These are phyloP conservation scores for Brachionus manjavacas DNA, from an alignment of 1,140 invertebrate species.

Conservation along the genomic window DNA sequence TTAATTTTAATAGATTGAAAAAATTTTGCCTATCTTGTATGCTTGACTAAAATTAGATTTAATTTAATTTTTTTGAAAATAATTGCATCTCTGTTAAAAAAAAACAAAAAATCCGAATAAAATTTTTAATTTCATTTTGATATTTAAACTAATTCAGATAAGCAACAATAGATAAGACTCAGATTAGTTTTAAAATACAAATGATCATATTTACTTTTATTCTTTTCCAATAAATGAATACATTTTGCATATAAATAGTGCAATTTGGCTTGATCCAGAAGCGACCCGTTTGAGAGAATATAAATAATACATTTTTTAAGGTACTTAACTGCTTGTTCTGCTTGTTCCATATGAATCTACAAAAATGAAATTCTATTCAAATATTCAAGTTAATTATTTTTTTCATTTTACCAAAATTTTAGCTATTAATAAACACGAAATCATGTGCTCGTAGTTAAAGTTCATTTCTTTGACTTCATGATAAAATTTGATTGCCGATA, in stretches of 20 bases:
- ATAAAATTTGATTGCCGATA: constrained; percentile 34
- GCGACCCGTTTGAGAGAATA: constrained; percentile 30
- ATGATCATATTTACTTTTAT: neutral
- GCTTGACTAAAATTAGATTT: too few species aligned
- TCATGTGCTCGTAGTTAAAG: constrained; percentile 25
- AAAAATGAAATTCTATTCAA: neutral
- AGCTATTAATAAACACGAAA: constrained; percentile 15
- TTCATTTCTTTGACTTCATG: constrained; percentile 31
- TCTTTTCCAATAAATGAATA: constrained; percentile 27
- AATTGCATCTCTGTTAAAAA: neutral
- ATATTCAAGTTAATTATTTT: neutral
- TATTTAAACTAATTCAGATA: too few species aligned
- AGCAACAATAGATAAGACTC: too few species aligned
- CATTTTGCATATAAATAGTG: constrained; percentile 40
- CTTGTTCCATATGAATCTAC: constrained; percentile 41
- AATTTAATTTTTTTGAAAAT: neutral
- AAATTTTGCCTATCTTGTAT: too few species aligned
- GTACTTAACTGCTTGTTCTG: constrained; percentile 34
- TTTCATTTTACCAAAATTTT: constrained; percentile 27
- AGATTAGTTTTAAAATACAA: neutral
- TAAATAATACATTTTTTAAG: constrained; percentile 32
- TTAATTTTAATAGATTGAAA: too few species aligned
- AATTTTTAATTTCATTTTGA: too few species aligned
- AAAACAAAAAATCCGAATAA: neutral
- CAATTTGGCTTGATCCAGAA: constrained; percentile 5